A percentile compares a stretch with the other conserved stretches of the same genome.
Evolutionary conservation across 2,113 vertebrate genomes (phyloP).

Genomic region (Engystomops pustulosus): DNA sequence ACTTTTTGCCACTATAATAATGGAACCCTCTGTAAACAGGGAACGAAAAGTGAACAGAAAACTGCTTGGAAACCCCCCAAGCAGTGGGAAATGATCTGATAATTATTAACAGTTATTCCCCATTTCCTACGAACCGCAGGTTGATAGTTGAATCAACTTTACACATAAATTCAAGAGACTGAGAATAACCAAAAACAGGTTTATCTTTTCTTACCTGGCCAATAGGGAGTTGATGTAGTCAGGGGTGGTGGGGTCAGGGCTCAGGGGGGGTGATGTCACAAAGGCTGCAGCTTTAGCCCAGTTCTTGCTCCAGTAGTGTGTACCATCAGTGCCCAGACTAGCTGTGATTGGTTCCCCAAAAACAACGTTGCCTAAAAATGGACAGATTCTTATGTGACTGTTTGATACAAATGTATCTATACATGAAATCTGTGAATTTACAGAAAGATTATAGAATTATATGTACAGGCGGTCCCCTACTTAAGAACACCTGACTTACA

Average conservation of each 20-base stretch:
- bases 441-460: background rate
- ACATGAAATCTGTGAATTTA: background rate
- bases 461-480: no score
- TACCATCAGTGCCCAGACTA: slow-evolving; percentile 94
- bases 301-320: slow-evolving; percentile 99
- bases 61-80: no score
- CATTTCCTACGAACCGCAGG: no score
- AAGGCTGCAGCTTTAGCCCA: slow-evolving; percentile 97
- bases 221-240: slow-evolving; percentile 95
- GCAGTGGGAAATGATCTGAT: no score
- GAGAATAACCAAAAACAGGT: no score
- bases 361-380: slow-evolving; percentile 87
- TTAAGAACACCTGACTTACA: no score
- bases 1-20: no score
- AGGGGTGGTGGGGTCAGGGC: slow-evolving; percentile 95
- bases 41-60: no score
- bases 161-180: no score
- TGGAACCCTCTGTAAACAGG: no score
- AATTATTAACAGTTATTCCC: no score
- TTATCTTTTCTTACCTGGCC: slow-evolving; percentile 81
- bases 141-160: no score
- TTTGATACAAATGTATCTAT: background rate
- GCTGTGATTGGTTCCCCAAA: slow-evolving; percentile 96
- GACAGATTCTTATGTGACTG: background rate
- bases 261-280: slow-evolving; percentile 93